Base-by-base conservation (phyloP, 2,888 invertebrate species). In the Lithophane leautieri region DNA sequence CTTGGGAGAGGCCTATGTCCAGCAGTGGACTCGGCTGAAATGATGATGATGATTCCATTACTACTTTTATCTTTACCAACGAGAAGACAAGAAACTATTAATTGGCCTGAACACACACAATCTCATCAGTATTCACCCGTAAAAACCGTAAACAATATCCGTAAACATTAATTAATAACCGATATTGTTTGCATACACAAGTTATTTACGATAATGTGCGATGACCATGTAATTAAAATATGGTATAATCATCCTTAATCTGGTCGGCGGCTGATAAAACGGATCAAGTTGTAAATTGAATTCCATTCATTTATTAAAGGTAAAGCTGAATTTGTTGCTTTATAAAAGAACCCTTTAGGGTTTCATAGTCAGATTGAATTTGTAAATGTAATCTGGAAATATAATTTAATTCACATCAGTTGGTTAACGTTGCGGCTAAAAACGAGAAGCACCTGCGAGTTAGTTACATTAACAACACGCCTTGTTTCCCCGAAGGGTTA, bases 171-270 rank as follows among this genome's bases (percentile, higher is more conserved):
- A 82, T 76, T 84, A 85, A 81, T 85, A 74, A 78, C 62, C 56
- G 62, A 85, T 76, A 77, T 74, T 83, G 85, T 85, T 83, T 78
- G 65, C 73, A 78, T 71, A 78, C 62, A 73, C 74, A 77, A 78
- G 75, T 83, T 73, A 85, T 84, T 86, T 83, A 85, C 83, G 84
- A 74, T 85, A 83, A 83, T 78, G 71, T 78, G 60, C 75, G 54
- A 79, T 79, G 87, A 76, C 77, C 79, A 70, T 78, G 73, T 82
- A 86, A 86, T 86, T 86, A 84, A 86, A 83, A 86, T 83, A 85
- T 84, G 70, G 72, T 60, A 77, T 74, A 65, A 75, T 75, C 73
- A 77, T 73, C 73, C 80, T 85, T 80, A 86, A 86, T 83, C 82
- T 73, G 73, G 54, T 65, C 61, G 75, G 76, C n/a, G 25, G 66